phyloP scores from a whole-genome alignment of 2,113 vertebrate genomes.

The Caloenas nicobarica region DNA sequence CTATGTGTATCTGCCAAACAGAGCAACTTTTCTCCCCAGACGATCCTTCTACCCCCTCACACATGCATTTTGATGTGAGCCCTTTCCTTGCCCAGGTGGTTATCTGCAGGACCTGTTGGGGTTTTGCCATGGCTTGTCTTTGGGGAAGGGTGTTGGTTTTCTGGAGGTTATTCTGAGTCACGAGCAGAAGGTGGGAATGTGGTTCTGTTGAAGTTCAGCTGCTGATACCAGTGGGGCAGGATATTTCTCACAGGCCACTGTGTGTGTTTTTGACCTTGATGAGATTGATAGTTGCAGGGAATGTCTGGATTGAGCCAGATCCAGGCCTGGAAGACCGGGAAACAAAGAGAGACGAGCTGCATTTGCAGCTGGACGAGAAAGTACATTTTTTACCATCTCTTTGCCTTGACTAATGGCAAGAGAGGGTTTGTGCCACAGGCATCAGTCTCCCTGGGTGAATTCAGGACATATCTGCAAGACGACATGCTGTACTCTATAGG shows the following conservation, averaged over 20 bases:
- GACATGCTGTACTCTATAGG: conserved; percentile 35
- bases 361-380: background rate
- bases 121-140: background rate
- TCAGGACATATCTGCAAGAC: conserved; percentile 2
- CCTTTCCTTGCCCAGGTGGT: background rate
- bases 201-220: background rate
- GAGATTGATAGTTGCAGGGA: background rate
- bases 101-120: background rate
- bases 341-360: background rate
- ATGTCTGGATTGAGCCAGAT: background rate
- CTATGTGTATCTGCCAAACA: background rate
- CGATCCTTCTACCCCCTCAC: background rate
- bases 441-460: background rate
- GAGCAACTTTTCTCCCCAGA: background rate
- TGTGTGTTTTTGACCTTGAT: background rate
- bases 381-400: background rate
- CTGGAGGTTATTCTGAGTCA: background rate
- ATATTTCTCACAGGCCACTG: background rate
- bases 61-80: background rate
- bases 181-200: background rate
- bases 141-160: background rate
- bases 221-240: background rate
- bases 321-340: background rate
- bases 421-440: background rate
- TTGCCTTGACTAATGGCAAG: background rate